Percentiles rank a stretch among this genome's conserved stretches.
Conservation (phyloP, 92 coral and sea anemone genomes). For the Plumapathes pennacea region DNA sequence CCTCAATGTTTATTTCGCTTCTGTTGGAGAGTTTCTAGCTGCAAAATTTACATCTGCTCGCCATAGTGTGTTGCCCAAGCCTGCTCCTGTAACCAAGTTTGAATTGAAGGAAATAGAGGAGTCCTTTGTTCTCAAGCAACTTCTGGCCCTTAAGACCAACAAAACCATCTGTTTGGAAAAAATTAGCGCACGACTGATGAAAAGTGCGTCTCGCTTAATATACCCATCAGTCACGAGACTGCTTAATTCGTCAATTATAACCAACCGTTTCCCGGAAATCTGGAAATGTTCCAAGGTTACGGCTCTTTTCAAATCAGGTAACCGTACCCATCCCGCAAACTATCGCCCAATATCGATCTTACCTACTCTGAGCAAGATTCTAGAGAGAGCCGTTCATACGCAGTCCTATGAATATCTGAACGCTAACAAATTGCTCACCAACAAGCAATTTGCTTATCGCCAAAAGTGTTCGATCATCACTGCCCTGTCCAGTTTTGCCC, state of each 20-base stretch:
- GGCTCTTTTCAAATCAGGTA: constrained; percentile 16
- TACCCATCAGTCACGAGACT: constrained; percentile 1
- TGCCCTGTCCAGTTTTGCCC: too few species aligned
- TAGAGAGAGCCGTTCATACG: background rate
- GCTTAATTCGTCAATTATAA: background rate
- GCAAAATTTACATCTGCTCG: too few species aligned
- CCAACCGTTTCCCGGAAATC: background rate
- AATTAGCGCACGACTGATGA: too few species aligned
- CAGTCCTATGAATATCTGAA: constrained; percentile 3
- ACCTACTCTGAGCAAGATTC: constrained; percentile 4
- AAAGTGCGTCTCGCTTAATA: too few species aligned
- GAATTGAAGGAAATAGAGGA: too few species aligned
- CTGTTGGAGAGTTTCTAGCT: constrained; percentile 44
- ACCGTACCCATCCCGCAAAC: background rate
- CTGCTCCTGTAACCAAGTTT: too few species aligned
- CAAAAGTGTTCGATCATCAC: background rate
- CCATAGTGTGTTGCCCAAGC: too few species aligned
- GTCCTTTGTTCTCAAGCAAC: too few species aligned
- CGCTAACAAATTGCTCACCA: constrained; percentile 1
- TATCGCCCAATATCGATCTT: constrained; percentile 29
- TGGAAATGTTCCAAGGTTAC: constrained; percentile 10
- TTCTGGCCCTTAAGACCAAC: too few species aligned
- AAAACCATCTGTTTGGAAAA: too few species aligned
- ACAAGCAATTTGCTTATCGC: constrained; percentile 10
- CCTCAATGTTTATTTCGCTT: constrained; percentile 41